Base-by-base conservation (phyloP, 2,888 invertebrate species). In the Erpobdella octoculata region DNA sequence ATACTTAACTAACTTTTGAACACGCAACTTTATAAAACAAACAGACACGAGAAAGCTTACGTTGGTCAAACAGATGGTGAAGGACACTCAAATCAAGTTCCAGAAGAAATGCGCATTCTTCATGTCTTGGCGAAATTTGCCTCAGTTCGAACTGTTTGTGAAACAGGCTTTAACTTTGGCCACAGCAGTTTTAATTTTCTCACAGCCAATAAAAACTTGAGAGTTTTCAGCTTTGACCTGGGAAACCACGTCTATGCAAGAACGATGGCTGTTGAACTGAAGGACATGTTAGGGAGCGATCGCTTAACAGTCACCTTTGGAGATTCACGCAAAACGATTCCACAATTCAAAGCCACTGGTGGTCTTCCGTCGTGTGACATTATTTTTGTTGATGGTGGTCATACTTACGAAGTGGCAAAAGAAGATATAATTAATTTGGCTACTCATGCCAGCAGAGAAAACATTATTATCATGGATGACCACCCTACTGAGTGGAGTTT, bases 331-430 rank as follows among this genome's bases (percentile, higher is more conserved):
- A 28, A 37, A 25, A 74, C 74, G 4, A 28, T 76, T 4, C 72
- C 75, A 0, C 21, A 35, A 15, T 72, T 72, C 36, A 46, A 41
- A 33, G 5, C 9, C 9, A 33, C 25, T 12, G 35, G 67, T 15
- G 71, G 59, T 21, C 48, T 41, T 4, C 28, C 70, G 4, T 25
- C 28, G 15, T 76, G 76, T 28, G 76, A 76, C 53, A 25, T 76
- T n/a, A 37, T 74, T 25, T 58, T 73, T 21, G 71, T 76, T 3
- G 76, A 76, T 59, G 76, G 76, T 18, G 75, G 76, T 12, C 76
- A 76, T 53, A 48, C 36, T 2, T 71, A 66, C 41, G 58, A 36
- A 4, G 70, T 72, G 5, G 71, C 72, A 6, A 37, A 53, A 21
- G 62, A 69, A 2, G 76, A 76, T 38, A 53, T 75, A 3, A 28